Base-by-base conservation (phyloP, 2,113 vertebrate genomes). In the Plotosus lineatus region DNA sequence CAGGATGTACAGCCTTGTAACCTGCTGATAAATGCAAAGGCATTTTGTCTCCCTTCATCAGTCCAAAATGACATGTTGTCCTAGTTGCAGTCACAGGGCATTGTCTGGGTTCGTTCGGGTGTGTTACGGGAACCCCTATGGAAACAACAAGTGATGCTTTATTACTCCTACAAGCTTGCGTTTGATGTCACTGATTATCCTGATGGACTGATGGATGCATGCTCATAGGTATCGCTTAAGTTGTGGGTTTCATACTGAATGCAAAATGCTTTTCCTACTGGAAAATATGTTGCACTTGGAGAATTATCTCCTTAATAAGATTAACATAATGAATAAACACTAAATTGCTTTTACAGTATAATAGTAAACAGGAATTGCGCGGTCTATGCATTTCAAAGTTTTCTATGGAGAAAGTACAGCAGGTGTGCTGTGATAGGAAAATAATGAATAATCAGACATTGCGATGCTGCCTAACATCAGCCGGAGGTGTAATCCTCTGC, bases 71-170 rank as follows among this genome's bases (percentile, higher is more conserved):
- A 71, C 53, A 46, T 42, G 51, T 72, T 42, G 23, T 46, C 3
- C 19, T 42, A 40, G 46, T 65, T 69, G 80, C 63, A 69, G 77
- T 69, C 80, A 58, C 33, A 21, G 48, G 38, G 38, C 61, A 82
- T 68, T 82, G 73, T 82, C 73, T 77, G 73, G 68, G 61, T 82
- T 82, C 76, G 77, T 50, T 82, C 80, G 46, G 61, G 61, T 53
- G 63, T 56, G 66, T 68, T 38, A n/a, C n/a, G n/a, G n/a, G n/a
- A 63, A 76, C 50, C 58, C 73, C 50, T 63, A 58, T 82, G 80
- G 80, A 73, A 76, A 58, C 60, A 28, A 15, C 50, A 46, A 61
- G 66, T 23, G 21, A 56, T 44, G 73, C 61, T 75, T 53, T 44
- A 66, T 44, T 48, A 73, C 38, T 75, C 58, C 61, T 69, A 23